Percentiles rank a stretch among this genome's conserved stretches.
Evolutionary conservation across 2,888 invertebrate species (phyloP).

Genomic region (Xanthorhoe designata): DNA sequence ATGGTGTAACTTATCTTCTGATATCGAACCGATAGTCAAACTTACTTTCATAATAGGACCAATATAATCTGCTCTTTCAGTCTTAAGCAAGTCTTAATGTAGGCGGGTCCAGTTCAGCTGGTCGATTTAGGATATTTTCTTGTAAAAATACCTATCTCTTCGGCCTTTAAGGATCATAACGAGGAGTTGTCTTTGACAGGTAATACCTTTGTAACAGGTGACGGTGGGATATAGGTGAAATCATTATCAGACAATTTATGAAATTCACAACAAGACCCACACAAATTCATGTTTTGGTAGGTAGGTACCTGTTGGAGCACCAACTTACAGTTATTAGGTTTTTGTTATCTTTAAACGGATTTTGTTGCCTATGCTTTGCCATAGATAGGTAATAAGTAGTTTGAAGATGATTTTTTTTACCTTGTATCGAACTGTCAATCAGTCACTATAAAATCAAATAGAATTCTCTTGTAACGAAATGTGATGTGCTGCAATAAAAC

Average conservation of each 20-base stretch:
- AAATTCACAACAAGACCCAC: neutral
- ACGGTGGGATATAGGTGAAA: constrained; percentile 53
- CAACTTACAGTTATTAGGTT: too few relatives aligned
- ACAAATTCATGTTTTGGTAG: neutral
- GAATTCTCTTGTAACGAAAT: too few relatives aligned
- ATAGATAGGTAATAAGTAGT: too few relatives aligned
- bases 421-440: too few relatives aligned
- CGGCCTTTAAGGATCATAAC: constrained; percentile 65
- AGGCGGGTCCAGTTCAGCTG: constrained; percentile 50
- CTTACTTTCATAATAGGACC: constrained; percentile 65
- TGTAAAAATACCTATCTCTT: constrained; percentile 71
- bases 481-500: too few relatives aligned
- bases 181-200: constrained; percentile 72
- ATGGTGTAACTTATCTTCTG: constrained; percentile 46
- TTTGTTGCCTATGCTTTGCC: too few relatives aligned
- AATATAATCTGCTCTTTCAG: constrained; percentile 44
- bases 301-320: too few relatives aligned
- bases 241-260: constrained; percentile 16
- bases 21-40: constrained; percentile 55
- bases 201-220: constrained; percentile 65
- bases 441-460: too few relatives aligned
- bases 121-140: constrained; percentile 65
- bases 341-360: too few relatives aligned
- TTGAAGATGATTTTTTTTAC: too few relatives aligned
- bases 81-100: neutral